A percentile compares a stretch with the other conserved stretches of the same genome.
Evolutionary conservation across 2,888 invertebrate species (phyloP).

Genomic region (Agrypnus murinus): DNA sequence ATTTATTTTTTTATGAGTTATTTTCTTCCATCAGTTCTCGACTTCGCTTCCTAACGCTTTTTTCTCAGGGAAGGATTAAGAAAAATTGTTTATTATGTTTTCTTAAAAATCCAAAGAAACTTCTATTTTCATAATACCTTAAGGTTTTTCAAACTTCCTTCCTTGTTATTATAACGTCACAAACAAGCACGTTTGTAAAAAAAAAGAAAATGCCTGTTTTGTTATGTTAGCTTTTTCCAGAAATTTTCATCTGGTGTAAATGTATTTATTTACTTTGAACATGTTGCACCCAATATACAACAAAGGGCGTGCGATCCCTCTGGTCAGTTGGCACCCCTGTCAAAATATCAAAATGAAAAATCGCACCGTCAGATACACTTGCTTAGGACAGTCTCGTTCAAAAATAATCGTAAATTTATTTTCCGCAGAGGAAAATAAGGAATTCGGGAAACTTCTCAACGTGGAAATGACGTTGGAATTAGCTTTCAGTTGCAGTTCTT

Average conservation of each 20-base stretch:
- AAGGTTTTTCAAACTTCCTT: no score
- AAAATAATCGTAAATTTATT: slow-evolving; percentile 43
- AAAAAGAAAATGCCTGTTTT: no score
- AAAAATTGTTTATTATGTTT: neutral
- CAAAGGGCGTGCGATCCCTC: slow-evolving; percentile 52
- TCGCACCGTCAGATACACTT: slow-evolving; percentile 69
- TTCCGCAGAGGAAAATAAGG: slow-evolving; percentile 26
- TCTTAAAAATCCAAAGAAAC: no score
- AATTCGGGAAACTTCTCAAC: slow-evolving; percentile 8
- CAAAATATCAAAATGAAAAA: slow-evolving; percentile 70
- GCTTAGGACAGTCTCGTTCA: slow-evolving; percentile 54
- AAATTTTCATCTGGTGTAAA: slow-evolving; percentile 34
- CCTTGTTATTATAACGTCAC: no score
- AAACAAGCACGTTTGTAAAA: no score
- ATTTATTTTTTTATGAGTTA: slow-evolving; percentile 39
- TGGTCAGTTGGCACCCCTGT: slow-evolving; percentile 68
- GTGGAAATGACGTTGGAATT: slow-evolving; percentile 1
- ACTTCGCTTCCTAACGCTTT: neutral
- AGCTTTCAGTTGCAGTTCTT: slow-evolving; percentile 23
- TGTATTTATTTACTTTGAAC: slow-evolving; percentile 50
- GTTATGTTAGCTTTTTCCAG: neutral
- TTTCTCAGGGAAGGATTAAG: neutral
- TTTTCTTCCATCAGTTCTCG: slow-evolving; percentile 4
- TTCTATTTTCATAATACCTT: no score
- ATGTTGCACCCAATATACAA: slow-evolving; percentile 51